These are phyloP conservation scores for Aphelenchoides avenae DNA, from an alignment of 1,140 invertebrate species.

Conservation along the genomic window DNA sequence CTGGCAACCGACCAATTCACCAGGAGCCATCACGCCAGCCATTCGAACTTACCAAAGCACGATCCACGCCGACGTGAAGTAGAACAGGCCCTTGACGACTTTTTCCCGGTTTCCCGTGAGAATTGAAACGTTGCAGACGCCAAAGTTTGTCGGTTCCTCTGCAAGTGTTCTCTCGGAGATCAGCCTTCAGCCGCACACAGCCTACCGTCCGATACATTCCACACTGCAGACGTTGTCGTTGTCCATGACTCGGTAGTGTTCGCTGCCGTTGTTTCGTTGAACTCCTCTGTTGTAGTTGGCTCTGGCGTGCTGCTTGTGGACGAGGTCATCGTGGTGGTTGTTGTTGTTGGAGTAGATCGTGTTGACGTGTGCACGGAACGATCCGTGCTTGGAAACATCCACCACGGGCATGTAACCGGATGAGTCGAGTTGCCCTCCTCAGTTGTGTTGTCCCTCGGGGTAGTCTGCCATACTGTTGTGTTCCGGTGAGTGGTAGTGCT, in stretches of 20 bases:
- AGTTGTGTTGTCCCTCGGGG: too few species aligned
- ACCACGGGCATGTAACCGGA: too few species aligned
- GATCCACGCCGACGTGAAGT: slow-evolving; percentile 27
- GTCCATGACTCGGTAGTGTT: slow-evolving; percentile 1
- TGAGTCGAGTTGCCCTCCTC: too few species aligned
- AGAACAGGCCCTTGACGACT: slow-evolving; percentile 27
- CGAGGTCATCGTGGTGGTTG: slow-evolving; percentile 8
- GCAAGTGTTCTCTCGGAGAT: not conserved
- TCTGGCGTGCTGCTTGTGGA: slow-evolving; percentile 17
- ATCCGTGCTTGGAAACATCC: too few species aligned
- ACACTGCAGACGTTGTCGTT: slow-evolving; percentile 19
- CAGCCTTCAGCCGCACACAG: not conserved
- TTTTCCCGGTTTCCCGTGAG: slow-evolving; percentile 13
- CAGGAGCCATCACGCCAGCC: too few species aligned
- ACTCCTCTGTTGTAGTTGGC: slow-evolving; percentile 10
- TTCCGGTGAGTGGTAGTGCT: too few species aligned
- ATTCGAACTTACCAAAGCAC: too few species aligned
- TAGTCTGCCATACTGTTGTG: too few species aligned
- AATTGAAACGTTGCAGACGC: slow-evolving; percentile 11
- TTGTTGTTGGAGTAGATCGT: slow-evolving; percentile 18
- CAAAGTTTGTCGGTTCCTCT: slow-evolving; percentile 11
- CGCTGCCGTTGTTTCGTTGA: too few species aligned
- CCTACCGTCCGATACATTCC: slow-evolving; percentile 9
- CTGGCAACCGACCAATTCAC: too few species aligned
- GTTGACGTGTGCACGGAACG: not conserved